Conservation (phyloP, 2,888 invertebrate genomes). For the Micoletzkya japonica region DNA sequence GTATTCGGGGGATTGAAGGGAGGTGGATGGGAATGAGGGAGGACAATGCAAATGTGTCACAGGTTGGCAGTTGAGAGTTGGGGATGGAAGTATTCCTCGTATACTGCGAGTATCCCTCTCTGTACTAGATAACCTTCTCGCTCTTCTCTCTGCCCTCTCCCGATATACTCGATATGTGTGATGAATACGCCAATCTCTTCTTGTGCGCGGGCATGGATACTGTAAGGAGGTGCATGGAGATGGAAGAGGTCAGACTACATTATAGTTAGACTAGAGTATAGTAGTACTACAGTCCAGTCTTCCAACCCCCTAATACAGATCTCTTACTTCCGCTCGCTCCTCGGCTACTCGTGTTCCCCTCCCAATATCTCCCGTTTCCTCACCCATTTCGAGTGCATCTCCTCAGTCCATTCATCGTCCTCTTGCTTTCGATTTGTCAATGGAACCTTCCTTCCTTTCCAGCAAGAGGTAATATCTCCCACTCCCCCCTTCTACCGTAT, state of each 20-base stretch:
- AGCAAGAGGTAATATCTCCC: constrained; percentile 3
- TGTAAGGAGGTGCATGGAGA: constrained; percentile 4
- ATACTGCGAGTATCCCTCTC: neutral
- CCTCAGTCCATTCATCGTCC: constrained; percentile 18
- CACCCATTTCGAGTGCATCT: constrained; percentile 24
- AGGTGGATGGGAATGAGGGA: constrained; percentile 24
- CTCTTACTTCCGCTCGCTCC: constrained; percentile 14
- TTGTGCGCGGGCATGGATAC: constrained; percentile 21
- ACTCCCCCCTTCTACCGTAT: neutral
- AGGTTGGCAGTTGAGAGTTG: neutral
- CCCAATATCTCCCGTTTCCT: constrained; percentile 26
- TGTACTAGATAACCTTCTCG: constrained; percentile 14
- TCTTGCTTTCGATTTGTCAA: constrained; percentile 13
- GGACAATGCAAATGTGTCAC: neutral
- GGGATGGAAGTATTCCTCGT: neutral
- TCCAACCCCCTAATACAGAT: constrained; percentile 3
- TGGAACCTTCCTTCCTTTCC: constrained; percentile 10
- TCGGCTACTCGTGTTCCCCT: constrained; percentile 26
- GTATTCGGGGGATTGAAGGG: neutral
- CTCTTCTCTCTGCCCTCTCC: constrained; percentile 15
- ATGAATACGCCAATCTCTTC: constrained; percentile 27
- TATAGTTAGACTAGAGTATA: neutral
- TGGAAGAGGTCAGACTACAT: neutral
- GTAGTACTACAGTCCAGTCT: neutral
- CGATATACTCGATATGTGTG: constrained; percentile 24